These are phyloP conservation scores for Leptodactylus fuscus DNA, from an alignment of 2,113 vertebrate genomes.

Conservation along the genomic window DNA sequence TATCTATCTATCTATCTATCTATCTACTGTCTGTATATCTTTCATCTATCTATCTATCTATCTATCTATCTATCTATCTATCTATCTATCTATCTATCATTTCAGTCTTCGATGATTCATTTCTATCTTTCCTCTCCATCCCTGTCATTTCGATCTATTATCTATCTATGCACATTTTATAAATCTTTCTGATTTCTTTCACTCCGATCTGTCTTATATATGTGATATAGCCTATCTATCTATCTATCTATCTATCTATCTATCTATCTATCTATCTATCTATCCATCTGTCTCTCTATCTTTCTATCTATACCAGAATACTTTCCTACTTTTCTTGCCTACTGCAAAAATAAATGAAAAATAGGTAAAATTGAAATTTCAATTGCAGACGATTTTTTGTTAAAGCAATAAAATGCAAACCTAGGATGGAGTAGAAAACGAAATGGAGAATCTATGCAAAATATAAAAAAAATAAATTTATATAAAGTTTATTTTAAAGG, in stretches of 20 bases:
- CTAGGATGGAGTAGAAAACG: slow-evolving; percentile 70
- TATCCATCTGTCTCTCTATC: background rate
- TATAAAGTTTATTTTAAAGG: slow-evolving; percentile 60
- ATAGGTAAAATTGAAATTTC: background rate
- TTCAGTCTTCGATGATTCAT: too few relatives aligned
- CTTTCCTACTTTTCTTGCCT: background rate
- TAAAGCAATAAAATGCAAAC: slow-evolving; percentile 79
- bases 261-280: background rate
- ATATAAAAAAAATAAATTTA: slow-evolving; percentile 61
- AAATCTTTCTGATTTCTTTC: too few relatives aligned
- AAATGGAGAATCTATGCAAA: slow-evolving; percentile 78
- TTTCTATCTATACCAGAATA: background rate
- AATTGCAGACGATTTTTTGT: slow-evolving; percentile 70
- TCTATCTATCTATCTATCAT: background rate
- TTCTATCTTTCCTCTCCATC: too few relatives aligned
- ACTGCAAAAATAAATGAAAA: background rate
- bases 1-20: background rate
- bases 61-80: background rate
- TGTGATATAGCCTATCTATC: background rate
- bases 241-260: background rate
- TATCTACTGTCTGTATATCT: background rate
- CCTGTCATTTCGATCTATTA: too few relatives aligned
- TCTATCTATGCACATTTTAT: too few relatives aligned
- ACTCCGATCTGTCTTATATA: background rate
- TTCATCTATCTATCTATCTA: background rate